Evolutionary conservation across 2,797 vertebrate species (phyloP).

Genomic region (Coregonus sp.): DNA sequence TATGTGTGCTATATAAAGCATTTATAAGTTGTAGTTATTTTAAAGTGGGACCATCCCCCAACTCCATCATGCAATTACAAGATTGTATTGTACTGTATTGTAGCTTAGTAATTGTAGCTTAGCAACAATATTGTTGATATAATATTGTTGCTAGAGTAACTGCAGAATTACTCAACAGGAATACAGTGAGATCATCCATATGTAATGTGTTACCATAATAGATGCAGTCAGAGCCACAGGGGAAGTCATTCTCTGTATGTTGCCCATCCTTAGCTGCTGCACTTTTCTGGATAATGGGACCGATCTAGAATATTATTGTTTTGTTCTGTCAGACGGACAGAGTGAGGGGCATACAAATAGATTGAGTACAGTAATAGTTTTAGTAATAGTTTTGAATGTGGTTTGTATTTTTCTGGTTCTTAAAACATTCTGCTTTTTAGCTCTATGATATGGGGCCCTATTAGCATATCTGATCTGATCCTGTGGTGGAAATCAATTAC

Average conservation of each 20-base stretch:
- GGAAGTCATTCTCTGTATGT: not conserved
- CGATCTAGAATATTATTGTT: not conserved
- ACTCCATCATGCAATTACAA: not conserved
- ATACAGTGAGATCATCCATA: not conserved
- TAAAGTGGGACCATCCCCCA: not conserved
- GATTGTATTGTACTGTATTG: not conserved
- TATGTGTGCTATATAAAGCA: too few species aligned
- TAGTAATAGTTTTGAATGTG: too few species aligned
- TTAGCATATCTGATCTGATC: not conserved
- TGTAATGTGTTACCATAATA: not conserved
- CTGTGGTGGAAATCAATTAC: not conserved
- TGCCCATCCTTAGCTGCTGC: not conserved
- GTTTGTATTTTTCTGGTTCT: not conserved
- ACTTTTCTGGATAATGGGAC: not conserved
- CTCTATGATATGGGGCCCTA: not conserved
- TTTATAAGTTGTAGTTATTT: too few species aligned
- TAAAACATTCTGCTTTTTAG: not conserved
- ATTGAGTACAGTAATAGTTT: not conserved
- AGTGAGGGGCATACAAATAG: not conserved
- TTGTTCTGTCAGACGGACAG: not conserved
- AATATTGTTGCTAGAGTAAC: not conserved
- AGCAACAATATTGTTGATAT: not conserved
- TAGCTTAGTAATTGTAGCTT: too few species aligned
- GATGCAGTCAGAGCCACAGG: not conserved
- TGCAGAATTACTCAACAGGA: not conserved